A percentile compares a stretch with the other conserved stretches of the same genome.
These are phyloP conservation scores for Tragulus kanchil DNA, from an alignment of 2,113 vertebrate genomes.

Conservation along the genomic window DNA sequence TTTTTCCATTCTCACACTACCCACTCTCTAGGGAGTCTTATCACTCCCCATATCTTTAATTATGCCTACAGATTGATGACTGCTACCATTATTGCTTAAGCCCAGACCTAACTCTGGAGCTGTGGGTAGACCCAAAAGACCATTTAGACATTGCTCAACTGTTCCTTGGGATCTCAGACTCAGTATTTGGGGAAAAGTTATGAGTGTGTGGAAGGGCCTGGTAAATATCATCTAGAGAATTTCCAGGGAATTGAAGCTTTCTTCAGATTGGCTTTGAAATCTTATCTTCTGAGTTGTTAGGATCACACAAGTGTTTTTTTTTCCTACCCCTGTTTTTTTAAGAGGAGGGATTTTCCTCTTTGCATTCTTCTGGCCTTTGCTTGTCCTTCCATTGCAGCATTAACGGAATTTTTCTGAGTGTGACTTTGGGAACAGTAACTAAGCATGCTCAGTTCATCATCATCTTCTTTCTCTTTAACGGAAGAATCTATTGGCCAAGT, in stretches of 20 bases:
- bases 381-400: not conserved
- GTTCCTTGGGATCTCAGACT: not conserved
- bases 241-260: not conserved
- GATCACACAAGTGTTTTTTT: not conserved
- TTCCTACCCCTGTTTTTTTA: not conserved
- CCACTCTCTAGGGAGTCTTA: not conserved
- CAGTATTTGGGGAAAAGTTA: not conserved
- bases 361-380: not conserved
- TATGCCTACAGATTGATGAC: not conserved
- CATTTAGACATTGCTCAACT: not conserved
- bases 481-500: not conserved
- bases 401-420: conserved; percentile 45
- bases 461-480: not conserved
- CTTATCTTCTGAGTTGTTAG: conserved; percentile 9
- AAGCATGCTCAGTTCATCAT: not conserved
- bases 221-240: not conserved
- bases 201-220: not conserved
- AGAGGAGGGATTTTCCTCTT: not conserved
- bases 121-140: not conserved
- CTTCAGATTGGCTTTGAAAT: conserved; percentile 34
- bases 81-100: not conserved
- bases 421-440: not conserved
- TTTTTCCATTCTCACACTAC: not conserved
- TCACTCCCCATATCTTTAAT: not conserved
- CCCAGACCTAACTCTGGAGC: not conserved